phyloP scores from a whole-genome alignment of 2,113 vertebrate species.

The Etheostoma cragini region DNA sequence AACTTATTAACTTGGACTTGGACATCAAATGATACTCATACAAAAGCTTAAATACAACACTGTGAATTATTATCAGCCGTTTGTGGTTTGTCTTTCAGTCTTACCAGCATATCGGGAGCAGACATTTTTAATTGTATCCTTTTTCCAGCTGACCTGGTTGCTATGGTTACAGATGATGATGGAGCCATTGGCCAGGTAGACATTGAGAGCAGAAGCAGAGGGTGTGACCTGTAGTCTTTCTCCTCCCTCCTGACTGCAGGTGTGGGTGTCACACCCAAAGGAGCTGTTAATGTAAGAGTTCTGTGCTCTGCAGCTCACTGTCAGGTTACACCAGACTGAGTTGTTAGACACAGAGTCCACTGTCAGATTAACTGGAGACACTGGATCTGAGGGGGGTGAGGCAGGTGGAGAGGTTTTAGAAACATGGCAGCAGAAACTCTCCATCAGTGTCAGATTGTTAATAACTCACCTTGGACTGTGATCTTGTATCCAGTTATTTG shows the following conservation, averaged over 20 bases:
- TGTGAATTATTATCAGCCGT: no score
- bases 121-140: fast-evolving
- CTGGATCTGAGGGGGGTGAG: conserved; percentile 33
- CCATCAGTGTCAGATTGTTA: no score
- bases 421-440: no score
- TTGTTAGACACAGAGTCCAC: neutral
- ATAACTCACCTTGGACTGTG: no score
- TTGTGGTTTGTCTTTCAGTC: no score
- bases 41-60: no score
- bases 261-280: neutral
- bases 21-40: neutral
- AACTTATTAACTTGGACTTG: neutral
- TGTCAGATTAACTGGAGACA: neutral
- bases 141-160: conserved; percentile 36
- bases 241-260: conserved; percentile 26
- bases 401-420: no score
- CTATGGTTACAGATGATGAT: conserved; percentile 58
- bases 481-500: no score
- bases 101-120: no score
- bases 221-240: neutral
- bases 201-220: neutral
- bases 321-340: conserved; percentile 23
- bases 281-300: conserved; percentile 24
- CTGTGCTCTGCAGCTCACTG: conserved; percentile 39
- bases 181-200: neutral